Conservation (phyloP, 2,888 invertebrate species). For the Nyleta sp. region DNA sequence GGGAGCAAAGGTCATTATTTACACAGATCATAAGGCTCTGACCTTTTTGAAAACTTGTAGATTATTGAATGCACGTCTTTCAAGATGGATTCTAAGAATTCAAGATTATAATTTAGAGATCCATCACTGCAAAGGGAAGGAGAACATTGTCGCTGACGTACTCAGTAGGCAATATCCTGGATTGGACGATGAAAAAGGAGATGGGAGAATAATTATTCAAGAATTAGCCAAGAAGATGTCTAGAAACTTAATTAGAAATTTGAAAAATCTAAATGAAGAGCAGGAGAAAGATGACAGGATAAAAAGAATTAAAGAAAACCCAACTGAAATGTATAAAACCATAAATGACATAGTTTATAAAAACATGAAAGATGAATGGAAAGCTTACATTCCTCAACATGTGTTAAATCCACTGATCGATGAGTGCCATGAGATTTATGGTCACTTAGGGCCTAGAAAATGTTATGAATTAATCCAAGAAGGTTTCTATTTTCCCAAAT, state of each 20-base stretch:
- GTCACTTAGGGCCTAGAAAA: not conserved
- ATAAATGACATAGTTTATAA: not conserved
- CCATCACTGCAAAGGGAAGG: constrained; percentile 55
- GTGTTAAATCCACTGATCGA: not conserved
- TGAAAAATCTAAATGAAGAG: not conserved
- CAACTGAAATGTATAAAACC: not conserved
- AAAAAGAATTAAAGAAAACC: not conserved
- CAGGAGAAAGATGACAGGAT: not conserved
- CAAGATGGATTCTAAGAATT: constrained; percentile 66
- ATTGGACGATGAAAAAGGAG: not conserved
- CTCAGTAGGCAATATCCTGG: not conserved
- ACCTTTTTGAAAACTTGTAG: constrained; percentile 69
- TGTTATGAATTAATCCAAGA: not conserved
- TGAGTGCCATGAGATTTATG: constrained; percentile 18
- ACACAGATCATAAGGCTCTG: constrained; percentile 71
- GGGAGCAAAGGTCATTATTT: constrained; percentile 62
- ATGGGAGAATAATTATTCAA: not conserved
- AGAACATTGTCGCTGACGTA: constrained; percentile 5
- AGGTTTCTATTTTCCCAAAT: constrained; percentile 1
- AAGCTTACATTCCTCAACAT: not conserved
- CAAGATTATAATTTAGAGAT: not conserved
- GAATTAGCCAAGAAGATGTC: not conserved
- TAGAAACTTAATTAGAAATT: not conserved
- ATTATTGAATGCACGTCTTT: constrained; percentile 66
- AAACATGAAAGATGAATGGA: not conserved